phyloP scores from a whole-genome alignment of 2,888 invertebrate genomes.

The Drosophila austrosaltans region DNA sequence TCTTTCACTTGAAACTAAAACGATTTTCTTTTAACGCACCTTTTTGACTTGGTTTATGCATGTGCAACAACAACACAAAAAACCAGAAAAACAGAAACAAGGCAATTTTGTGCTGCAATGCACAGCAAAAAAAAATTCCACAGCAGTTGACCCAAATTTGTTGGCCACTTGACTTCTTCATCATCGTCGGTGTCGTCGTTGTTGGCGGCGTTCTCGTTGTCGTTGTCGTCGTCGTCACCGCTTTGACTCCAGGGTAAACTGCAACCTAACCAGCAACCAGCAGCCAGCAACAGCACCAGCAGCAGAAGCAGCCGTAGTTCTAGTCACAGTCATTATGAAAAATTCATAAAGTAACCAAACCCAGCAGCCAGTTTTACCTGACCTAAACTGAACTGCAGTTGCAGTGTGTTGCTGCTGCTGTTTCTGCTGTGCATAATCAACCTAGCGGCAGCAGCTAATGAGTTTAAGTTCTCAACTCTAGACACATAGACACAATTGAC shows the following conservation, averaged over 20 bases:
- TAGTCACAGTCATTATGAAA: constrained; percentile 50
- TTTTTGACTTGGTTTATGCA: constrained; percentile 47
- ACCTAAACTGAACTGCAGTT: constrained; percentile 17
- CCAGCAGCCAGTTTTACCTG: constrained; percentile 14
- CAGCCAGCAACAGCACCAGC: neutral
- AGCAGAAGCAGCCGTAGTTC: neutral
- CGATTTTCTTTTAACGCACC: constrained; percentile 63
- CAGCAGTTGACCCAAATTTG: constrained; percentile 69
- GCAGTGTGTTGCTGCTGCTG: neutral
- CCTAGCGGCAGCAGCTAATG: constrained; percentile 70
- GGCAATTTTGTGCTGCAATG: constrained; percentile 66
- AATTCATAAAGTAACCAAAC: constrained; percentile 60
- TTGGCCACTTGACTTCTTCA: constrained; percentile 63
- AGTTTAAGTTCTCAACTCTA: constrained; percentile 73
- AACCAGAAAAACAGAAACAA: constrained; percentile 41
- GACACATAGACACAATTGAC: constrained; percentile 63
- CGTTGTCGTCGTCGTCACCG: neutral
- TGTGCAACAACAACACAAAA: constrained; percentile 15
- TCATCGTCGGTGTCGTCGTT: constrained; percentile 1
- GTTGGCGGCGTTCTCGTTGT: neutral
- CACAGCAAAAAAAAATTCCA: constrained; percentile 44
- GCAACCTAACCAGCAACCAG: constrained; percentile 1
- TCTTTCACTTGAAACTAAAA: constrained; percentile 65
- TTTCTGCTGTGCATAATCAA: constrained; percentile 59
- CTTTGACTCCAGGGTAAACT: constrained; percentile 11